These are phyloP conservation scores for Drosophila subpulchrella DNA, from an alignment of 1,140 invertebrate genomes.

Conservation along the genomic window DNA sequence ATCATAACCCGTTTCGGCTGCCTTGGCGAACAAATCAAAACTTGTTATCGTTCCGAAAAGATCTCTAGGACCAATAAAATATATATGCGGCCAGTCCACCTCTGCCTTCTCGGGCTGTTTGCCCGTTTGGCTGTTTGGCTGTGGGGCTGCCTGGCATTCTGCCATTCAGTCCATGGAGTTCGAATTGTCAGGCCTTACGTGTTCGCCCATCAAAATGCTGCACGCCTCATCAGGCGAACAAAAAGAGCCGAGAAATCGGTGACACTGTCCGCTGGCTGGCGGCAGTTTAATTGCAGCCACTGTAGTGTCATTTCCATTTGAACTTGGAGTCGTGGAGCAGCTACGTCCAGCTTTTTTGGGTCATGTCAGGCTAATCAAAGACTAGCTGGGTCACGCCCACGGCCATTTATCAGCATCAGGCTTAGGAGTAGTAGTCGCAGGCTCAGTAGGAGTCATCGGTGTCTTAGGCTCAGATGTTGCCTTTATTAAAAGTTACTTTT, in stretches of 20 bases:
- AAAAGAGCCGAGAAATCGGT: slow-evolving; percentile 6
- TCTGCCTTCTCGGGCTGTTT: slow-evolving; percentile 10
- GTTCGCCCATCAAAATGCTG: slow-evolving; percentile 76
- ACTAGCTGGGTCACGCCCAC: slow-evolving; percentile 68
- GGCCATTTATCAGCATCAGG: slow-evolving; percentile 71
- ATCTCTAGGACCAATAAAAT: slow-evolving; percentile 78
- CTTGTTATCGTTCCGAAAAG: slow-evolving; percentile 75
- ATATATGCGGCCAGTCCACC: slow-evolving; percentile 55
- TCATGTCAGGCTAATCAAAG: slow-evolving; percentile 77
- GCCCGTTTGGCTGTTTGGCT: too few relatives aligned
- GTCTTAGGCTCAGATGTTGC: slow-evolving; percentile 61
- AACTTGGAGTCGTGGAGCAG: slow-evolving; percentile 59
- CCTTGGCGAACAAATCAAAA: slow-evolving; percentile 77
- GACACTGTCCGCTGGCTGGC: slow-evolving; percentile 25
- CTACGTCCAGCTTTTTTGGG: slow-evolving; percentile 57
- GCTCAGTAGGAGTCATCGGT: slow-evolving; percentile 38
- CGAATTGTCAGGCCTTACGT: slow-evolving; percentile 72
- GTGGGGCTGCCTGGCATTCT: background rate
- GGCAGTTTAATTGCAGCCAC: slow-evolving; percentile 72
- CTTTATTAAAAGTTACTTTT: slow-evolving; percentile 71
- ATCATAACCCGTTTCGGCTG: slow-evolving; percentile 79
- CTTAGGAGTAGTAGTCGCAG: slow-evolving; percentile 23
- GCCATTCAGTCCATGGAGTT: slow-evolving; percentile 3
- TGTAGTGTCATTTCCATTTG: slow-evolving; percentile 76
- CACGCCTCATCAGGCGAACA: slow-evolving; percentile 63